Percentiles rank a stretch among this genome's conserved stretches.
These are phyloP conservation scores for Neelides sp. DNA, from an alignment of 1,140 invertebrate genomes.

Conservation along the genomic window DNA sequence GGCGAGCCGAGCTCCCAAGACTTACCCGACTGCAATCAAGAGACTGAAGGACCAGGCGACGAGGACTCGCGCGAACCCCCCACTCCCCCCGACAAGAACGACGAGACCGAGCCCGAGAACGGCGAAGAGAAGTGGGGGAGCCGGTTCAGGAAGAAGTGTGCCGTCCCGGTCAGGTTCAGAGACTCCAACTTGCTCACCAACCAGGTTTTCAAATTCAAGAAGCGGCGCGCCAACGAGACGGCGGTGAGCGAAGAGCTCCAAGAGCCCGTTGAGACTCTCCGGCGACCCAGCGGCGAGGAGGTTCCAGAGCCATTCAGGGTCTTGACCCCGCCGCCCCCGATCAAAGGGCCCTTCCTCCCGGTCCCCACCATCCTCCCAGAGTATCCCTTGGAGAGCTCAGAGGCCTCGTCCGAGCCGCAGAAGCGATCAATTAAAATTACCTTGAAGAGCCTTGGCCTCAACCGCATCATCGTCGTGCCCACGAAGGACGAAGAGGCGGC, in stretches of 20 bases:
- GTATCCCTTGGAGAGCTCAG: no score
- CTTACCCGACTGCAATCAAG: not conserved
- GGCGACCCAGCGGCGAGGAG: no score
- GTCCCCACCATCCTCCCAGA: no score
- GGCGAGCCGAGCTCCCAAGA: not conserved
- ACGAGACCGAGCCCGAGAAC: not conserved
- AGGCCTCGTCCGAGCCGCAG: no score
- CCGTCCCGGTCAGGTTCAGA: conserved; percentile 20
- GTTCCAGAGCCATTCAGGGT: conserved; percentile 1
- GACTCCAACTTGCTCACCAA: conserved; percentile 22
- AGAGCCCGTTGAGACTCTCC: no score
- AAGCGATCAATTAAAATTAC: no score
- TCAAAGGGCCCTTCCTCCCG: no score
- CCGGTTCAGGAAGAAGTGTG: conserved; percentile 12
- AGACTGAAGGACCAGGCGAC: not conserved
- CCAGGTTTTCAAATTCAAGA: conserved; percentile 25
- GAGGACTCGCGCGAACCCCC: not conserved
- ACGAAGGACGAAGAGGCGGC: not conserved
- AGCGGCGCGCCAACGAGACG: not conserved
- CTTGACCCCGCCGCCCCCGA: not conserved
- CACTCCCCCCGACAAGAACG: not conserved
- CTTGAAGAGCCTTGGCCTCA: no score
- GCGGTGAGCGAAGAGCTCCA: not conserved
- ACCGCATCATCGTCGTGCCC: no score
- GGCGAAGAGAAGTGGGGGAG: conserved; percentile 11